Base-by-base conservation (phyloP, 2,113 vertebrate genomes). In the Marcusenius ussheri region DNA sequence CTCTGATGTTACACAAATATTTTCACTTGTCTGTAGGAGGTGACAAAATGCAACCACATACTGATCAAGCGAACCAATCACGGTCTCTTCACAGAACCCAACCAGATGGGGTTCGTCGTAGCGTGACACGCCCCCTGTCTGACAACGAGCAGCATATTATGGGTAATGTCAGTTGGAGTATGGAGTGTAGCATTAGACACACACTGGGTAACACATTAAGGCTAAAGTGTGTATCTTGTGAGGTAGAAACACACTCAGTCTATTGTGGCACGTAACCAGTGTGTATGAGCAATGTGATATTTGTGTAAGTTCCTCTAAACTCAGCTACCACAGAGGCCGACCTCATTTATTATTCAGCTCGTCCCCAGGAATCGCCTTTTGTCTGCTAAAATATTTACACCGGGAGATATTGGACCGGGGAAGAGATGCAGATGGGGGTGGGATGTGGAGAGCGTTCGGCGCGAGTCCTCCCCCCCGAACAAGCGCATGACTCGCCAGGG, bases 381-480 rank as follows among this genome's bases (percentile, higher is more conserved):
- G 85, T 87, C 85, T 87, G 49, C 85, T 87, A 53, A 87, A 87
- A 87, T 87, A 87, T 87, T 87, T 87, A 87, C 85, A 56, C 19
- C 49, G 13, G 49, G 85, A 87, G 85, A 87, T 87, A 87, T 87
- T 87, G 85, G 85, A 56, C 49, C 50, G 50, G 27, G 85, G 31
- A 56, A 49, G 31, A 19, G 27, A 87, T n/a, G 19, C 27, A 53
- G 27, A 50, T 35, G 49, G 45, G 47, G 85, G 7, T 42, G 21
- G 17, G 10, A 53, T 39, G n/a, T 87, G 85, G 85, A 15, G 31
- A 35, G 85, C 17, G 19, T n/a, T 84, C 85, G 21, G 49, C 9
- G 1, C 39, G 85, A 87, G 85, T 35, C 85, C 85, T 9, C 2
- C 47, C 47, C 46, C n/a, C n/a, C 24, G n/a, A 21, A 47, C 3